Evolutionary conservation across 1,140 invertebrate species (phyloP).

Genomic region (Limonius californicus): DNA sequence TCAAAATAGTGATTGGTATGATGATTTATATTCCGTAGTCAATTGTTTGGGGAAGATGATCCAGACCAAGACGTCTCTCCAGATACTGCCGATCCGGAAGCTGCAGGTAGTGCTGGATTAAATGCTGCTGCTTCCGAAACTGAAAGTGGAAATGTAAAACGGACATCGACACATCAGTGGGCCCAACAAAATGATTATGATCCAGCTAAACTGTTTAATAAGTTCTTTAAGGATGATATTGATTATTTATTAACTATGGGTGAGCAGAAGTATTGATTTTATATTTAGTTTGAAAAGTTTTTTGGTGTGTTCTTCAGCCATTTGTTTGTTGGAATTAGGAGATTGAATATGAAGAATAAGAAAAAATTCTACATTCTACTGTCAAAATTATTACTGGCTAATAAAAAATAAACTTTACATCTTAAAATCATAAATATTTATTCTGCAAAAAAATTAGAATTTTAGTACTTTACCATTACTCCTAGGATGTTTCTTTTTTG

Average conservation of each 20-base stretch:
- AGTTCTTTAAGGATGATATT: slow-evolving; percentile 95
- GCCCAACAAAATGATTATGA: slow-evolving; percentile 81
- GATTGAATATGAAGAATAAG: background rate
- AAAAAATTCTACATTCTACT: too few species aligned
- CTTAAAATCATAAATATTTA: too few species aligned
- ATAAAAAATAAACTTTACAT: too few species aligned
- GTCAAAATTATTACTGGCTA: too few species aligned
- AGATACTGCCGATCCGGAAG: slow-evolving; percentile 91
- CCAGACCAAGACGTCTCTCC: slow-evolving; percentile 98
- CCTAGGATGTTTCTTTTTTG: too few species aligned
- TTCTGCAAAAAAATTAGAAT: too few species aligned
- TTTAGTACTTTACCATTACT: too few species aligned
- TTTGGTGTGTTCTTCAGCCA: too few species aligned
- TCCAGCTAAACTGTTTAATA: slow-evolving; percentile 75
- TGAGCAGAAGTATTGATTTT: slow-evolving; percentile 26
- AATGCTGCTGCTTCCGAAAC: slow-evolving; percentile 43
- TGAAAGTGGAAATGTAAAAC: slow-evolving; percentile 65
- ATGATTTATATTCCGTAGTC: slow-evolving; percentile 57
- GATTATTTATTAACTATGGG: slow-evolving; percentile 89
- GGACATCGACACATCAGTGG: slow-evolving; percentile 88
- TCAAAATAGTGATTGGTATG: background rate
- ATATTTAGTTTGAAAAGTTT: slow-evolving; percentile 6
- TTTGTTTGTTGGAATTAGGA: background rate
- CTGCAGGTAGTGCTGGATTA: slow-evolving; percentile 51
- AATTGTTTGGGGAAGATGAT: slow-evolving; percentile 95